phyloP scores from a whole-genome alignment of 2,113 vertebrate genomes.

The Heterocephalus glaber region DNA sequence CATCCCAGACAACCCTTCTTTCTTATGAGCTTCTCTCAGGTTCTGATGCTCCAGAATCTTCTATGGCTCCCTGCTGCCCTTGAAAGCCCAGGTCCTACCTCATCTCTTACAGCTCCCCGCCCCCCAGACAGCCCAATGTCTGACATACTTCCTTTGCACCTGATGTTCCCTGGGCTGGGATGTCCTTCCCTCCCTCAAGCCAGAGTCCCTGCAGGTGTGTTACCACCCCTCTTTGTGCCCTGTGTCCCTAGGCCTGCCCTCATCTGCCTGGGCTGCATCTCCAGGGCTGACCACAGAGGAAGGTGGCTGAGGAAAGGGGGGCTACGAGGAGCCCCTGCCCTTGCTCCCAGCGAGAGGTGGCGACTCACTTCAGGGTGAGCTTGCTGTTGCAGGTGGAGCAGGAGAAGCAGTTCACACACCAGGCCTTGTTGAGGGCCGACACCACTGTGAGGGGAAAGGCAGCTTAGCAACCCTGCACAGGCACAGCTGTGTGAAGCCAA shows the following conservation, averaged over 20 bases:
- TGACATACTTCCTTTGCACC: neutral
- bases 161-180: neutral
- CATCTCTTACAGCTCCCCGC: neutral
- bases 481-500: constrained; percentile 74
- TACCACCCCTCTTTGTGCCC: neutral
- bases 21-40: neutral
- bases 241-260: neutral
- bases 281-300: neutral
- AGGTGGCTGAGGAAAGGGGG: neutral
- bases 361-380: constrained; percentile 95
- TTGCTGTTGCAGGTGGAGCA: constrained; percentile 96
- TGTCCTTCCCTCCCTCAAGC: neutral
- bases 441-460: constrained; percentile 88
- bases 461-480: constrained; percentile 44
- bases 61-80: neutral
- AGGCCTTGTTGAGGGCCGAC: constrained; percentile 97
- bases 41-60: neutral
- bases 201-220: neutral
- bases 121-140: too few species aligned
- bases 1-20: neutral
- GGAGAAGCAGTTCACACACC: constrained; percentile 97
- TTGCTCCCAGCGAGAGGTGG: too few species aligned
- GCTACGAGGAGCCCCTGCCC: fast-evolving
- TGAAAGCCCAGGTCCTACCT: too few species aligned
- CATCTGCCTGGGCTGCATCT: neutral